Conservation (phyloP, 1,140 invertebrate species). For the Himalopsyche phryganea region DNA sequence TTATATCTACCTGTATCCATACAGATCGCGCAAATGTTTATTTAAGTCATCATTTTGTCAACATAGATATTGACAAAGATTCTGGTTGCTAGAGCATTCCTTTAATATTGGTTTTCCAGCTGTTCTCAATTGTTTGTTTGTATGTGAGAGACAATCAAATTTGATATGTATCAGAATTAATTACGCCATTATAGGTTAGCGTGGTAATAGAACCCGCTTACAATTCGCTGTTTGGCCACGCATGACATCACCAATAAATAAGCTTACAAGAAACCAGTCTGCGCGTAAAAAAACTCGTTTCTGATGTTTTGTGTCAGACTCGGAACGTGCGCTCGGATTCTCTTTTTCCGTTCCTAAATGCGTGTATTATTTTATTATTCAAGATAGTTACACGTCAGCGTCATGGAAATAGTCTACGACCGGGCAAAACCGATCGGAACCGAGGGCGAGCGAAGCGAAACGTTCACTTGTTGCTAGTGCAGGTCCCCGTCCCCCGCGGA, state of each 20-base stretch:
- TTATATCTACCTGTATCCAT: no score
- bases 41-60: no score
- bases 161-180: no score
- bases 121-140: no score
- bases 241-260: constrained; percentile 5
- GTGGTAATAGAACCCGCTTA: not conserved
- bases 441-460: constrained; percentile 15
- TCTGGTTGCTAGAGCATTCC: no score
- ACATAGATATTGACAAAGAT: no score
- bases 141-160: no score
- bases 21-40: no score
- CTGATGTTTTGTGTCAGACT: constrained; percentile 3
- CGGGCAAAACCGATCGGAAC: constrained; percentile 10
- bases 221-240: not conserved
- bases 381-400: constrained; percentile 10
- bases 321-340: not conserved
- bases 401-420: constrained; percentile 5
- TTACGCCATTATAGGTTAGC: not conserved
- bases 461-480: constrained; percentile 25
- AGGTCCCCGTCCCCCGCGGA: not conserved
- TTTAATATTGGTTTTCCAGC: no score
- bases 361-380: constrained; percentile 16
- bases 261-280: constrained; percentile 1
- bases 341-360: constrained; percentile 14
- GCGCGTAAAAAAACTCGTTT: constrained; percentile 4